Base-by-base conservation (phyloP, 2,797 vertebrate species). In the Jordanella pulchra region DNA sequence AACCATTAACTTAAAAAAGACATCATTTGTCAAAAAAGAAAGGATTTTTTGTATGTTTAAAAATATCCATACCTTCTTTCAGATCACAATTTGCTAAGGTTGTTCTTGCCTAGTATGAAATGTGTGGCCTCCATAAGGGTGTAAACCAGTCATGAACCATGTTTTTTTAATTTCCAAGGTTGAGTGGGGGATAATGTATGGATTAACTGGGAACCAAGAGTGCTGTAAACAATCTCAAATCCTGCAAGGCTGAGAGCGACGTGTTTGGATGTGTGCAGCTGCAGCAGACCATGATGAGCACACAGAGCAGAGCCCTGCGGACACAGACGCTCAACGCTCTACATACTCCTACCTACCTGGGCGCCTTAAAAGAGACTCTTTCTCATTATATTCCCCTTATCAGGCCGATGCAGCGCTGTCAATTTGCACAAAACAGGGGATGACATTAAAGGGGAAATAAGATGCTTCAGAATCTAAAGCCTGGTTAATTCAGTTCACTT, bases 351-450 rank as follows among this genome's bases (percentile, higher is more conserved):
- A 60, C 56, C 56, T 60, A 60, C 56, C 56, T 60, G 56, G 9
- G 10, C 13, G 56, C 35, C 56, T 60, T 30, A 60, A 21, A 21
- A 35, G 17, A 58, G 12, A 35, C 56, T 60, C 15, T 55, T 15
- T 56, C 28, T 58, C 56, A 60, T 60, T 35, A 60, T 30, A 35
- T 60, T 35, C 32, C 32, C 56, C 56, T 60, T 60, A 60, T 60
- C 30, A 23, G 30, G 56, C 10, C 18, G 4, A 60, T 35, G 30
- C 56, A 60, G 56, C 18, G 5, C 17, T 35, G 56, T 60, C 56
- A 35, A 60, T 35, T 23, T 12, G 9, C 32, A 35, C 32, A 23
- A 60, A 32, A 35, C 30, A 13, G 9, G 56, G 21, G 1, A 35
- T 21, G 30, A 23, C 10, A 23, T 35, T 35, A 12, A 35, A 60